These are phyloP conservation scores for Istiophorus platypterus DNA, from an alignment of 2,113 vertebrate genomes.

Conservation along the genomic window DNA sequence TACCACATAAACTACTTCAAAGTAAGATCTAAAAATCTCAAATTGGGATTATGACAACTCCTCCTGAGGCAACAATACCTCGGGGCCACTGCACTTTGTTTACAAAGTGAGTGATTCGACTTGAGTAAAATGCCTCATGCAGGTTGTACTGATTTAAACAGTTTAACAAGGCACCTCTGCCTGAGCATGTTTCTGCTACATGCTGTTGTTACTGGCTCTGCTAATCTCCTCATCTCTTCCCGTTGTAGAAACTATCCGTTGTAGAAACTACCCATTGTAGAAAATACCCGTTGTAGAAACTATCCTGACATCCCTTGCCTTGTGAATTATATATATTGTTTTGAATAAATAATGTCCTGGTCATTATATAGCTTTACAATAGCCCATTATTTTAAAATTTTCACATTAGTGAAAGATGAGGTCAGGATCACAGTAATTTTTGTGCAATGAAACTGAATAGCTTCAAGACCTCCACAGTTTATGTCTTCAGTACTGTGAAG, in stretches of 20 bases:
- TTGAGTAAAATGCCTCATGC: not conserved
- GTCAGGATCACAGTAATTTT: not conserved
- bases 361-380: not conserved
- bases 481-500: not conserved
- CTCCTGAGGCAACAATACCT: not conserved
- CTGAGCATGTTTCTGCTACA: not conserved
- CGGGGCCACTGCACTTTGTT: constrained; percentile 7
- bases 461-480: not conserved
- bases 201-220: too few species aligned
- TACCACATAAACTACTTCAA: constrained; percentile 23
- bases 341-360: too few species aligned
- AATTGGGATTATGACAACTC: constrained; percentile 40
- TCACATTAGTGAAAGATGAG: not conserved
- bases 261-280: too few species aligned
- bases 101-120: constrained; percentile 21
- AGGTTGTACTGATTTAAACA: not conserved
- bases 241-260: too few species aligned
- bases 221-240: too few species aligned
- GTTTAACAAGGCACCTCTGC: not conserved
- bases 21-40: constrained; percentile 8
- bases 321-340: too few species aligned
- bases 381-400: not conserved
- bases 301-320: too few species aligned
- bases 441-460: not conserved
- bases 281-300: too few species aligned